Evolutionary conservation across 2,113 vertebrate species (phyloP).

Genomic region (Cyprinodon variegatus): DNA sequence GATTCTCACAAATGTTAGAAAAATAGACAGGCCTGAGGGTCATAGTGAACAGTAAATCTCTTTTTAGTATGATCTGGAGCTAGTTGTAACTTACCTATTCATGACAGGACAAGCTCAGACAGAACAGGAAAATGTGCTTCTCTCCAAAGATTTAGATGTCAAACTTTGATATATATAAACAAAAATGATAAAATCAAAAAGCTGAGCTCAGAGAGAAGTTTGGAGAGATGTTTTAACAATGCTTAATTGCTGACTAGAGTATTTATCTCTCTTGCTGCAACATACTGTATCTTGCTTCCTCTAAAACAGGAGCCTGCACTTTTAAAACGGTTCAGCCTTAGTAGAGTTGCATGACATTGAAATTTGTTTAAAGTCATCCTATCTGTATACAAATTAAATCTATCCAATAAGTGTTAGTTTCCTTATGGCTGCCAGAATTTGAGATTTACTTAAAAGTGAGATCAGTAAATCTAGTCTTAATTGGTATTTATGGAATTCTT

Average conservation of each 20-base stretch:
- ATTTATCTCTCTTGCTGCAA: slow-evolving; percentile 17
- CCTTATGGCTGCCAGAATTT: slow-evolving; percentile 59
- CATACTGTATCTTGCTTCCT: slow-evolving; percentile 18
- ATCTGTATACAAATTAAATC: slow-evolving; percentile 20
- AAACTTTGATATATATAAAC: slow-evolving; percentile 14
- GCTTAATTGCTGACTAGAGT: slow-evolving; percentile 18
- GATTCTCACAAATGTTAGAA: background rate
- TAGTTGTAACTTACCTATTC: background rate
- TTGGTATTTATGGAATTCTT: slow-evolving; percentile 69
- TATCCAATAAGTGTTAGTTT: slow-evolving; percentile 40
- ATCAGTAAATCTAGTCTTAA: slow-evolving; percentile 71
- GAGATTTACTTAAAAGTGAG: slow-evolving; percentile 51
- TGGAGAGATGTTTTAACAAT: slow-evolving; percentile 25
- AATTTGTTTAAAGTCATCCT: background rate
- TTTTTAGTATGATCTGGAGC: background rate
- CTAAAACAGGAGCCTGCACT: slow-evolving; percentile 36
- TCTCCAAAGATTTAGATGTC: background rate
- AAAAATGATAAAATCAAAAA: background rate
- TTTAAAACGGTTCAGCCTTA: slow-evolving; percentile 11
- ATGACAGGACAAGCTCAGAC: background rate
- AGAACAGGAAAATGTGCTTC: background rate
- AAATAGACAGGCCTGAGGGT: background rate
- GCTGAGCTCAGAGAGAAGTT: background rate
- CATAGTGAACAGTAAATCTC: background rate
- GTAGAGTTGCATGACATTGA: slow-evolving; percentile 20